Evolutionary conservation across 2,797 vertebrate genomes (phyloP).

Genomic region (Anas bernieri): DNA sequence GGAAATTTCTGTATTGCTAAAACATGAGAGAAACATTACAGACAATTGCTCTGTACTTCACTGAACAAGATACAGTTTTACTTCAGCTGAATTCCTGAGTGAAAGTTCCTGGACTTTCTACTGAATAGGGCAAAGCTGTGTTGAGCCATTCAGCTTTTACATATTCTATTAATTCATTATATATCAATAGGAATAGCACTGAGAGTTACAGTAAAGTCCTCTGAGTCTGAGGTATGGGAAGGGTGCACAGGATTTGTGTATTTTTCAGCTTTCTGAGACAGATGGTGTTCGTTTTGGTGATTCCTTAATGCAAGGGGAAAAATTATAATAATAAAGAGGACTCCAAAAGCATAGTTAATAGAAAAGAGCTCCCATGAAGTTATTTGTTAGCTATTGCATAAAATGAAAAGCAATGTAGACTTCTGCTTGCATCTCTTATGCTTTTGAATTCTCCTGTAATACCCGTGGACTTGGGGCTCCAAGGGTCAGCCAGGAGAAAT

Average conservation of each 20-base stretch:
- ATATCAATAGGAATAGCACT: neutral
- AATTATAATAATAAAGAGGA: neutral
- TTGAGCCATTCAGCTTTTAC: neutral
- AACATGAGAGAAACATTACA: neutral
- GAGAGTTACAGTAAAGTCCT: neutral
- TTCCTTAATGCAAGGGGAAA: neutral
- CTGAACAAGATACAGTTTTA: neutral
- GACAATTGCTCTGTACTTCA: neutral
- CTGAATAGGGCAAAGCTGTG: neutral
- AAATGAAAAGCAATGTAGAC: neutral
- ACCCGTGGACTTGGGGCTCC: neutral
- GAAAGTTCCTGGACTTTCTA: neutral
- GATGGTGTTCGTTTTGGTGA: neutral
- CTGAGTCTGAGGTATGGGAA: neutral
- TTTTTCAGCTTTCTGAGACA: neutral
- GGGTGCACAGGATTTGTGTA: neutral
- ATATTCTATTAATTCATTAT: neutral
- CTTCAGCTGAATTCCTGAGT: neutral
- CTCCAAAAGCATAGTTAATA: neutral
- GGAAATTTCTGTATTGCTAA: neutral
- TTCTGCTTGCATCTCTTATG: neutral
- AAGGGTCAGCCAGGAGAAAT: neutral
- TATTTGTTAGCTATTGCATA: neutral
- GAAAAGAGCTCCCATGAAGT: neutral
- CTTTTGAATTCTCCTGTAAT: neutral